A percentile compares a stretch with the other conserved stretches of the same genome.
These are phyloP conservation scores for Strongylocentrotus purpuratus DNA, from an alignment of 35 echinoderm and acorn worm species.

Conservation along the genomic window DNA sequence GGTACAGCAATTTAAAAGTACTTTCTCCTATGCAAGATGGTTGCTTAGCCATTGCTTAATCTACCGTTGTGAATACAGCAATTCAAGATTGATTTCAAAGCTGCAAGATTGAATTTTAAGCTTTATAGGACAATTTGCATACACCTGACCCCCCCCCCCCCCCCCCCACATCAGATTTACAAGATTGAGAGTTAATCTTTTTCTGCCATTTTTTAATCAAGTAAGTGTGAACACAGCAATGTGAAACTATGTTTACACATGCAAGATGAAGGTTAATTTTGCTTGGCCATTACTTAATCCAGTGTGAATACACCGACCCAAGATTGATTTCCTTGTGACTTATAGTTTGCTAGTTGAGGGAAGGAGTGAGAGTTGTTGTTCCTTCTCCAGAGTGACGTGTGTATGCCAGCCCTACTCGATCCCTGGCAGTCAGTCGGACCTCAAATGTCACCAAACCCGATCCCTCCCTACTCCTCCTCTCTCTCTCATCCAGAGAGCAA, in stretches of 20 bases:
- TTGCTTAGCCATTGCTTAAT: too few relatives aligned
- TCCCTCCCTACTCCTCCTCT: not conserved
- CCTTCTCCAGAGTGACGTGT: not conserved
- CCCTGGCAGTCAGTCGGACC: not conserved
- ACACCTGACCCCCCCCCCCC: too few relatives aligned
- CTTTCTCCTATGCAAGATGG: too few relatives aligned
- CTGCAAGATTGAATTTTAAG: too few relatives aligned
- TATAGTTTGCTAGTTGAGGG: not conserved
- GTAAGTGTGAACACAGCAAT: not conserved
- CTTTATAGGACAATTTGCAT: too few relatives aligned
- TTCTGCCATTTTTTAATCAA: too few relatives aligned
- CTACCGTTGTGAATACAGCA: not conserved
- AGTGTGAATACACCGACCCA: not conserved
- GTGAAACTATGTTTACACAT: not conserved
- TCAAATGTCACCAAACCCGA: not conserved
- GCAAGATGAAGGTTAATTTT: not conserved
- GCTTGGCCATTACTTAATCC: not conserved
- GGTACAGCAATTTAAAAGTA: too few relatives aligned
- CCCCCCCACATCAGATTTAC: too few relatives aligned
- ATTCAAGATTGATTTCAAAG: not conserved
- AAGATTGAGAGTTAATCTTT: too few relatives aligned
- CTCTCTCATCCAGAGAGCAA: not conserved
- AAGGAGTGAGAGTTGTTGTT: not conserved
- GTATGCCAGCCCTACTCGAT: not conserved
- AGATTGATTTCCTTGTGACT: slow-evolving; percentile 4